Percentiles rank a stretch among this genome's conserved stretches.
Conservation (phyloP, 2,888 invertebrate genomes). For the Nemotelus pantherinus region DNA sequence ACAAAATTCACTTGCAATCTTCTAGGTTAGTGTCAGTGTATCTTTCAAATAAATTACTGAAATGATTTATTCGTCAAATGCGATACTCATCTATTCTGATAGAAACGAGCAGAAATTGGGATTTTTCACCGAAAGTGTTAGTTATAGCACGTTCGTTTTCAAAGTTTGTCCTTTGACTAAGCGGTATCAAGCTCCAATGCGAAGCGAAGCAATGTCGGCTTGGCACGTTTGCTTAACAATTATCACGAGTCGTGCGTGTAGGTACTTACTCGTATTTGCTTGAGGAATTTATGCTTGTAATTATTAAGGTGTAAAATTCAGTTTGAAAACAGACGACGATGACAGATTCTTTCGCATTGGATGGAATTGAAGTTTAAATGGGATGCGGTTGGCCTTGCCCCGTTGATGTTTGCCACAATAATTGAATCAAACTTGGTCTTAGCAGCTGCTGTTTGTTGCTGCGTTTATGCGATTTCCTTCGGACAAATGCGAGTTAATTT, state of each 20-base stretch:
- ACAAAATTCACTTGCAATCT: no score
- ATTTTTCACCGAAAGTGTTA: no score
- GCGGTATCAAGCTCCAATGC: not conserved
- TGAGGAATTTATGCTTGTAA: slow-evolving; percentile 39
- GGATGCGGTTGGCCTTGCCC: slow-evolving; percentile 31
- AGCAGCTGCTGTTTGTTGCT: no score
- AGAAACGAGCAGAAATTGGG: no score
- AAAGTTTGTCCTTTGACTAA: slow-evolving; percentile 13
- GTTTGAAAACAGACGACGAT: not conserved
- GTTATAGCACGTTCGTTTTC: not conserved
- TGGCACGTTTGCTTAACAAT: slow-evolving; percentile 36
- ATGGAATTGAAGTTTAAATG: slow-evolving; percentile 35
- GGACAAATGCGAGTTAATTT: no score
- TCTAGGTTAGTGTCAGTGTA: no score
- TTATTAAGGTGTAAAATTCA: not conserved
- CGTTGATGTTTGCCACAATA: slow-evolving; percentile 30
- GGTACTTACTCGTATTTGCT: not conserved
- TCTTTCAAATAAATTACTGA: no score
- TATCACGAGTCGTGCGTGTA: slow-evolving; percentile 20
- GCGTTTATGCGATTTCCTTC: no score
- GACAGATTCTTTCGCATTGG: slow-evolving; percentile 21
- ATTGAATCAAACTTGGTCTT: not conserved
- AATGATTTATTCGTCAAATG: no score
- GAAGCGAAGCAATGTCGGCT: slow-evolving; percentile 17
- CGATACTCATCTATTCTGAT: no score